phyloP scores from a whole-genome alignment of 2,113 vertebrate species.

The Sterrhoptilus dennistouni region DNA sequence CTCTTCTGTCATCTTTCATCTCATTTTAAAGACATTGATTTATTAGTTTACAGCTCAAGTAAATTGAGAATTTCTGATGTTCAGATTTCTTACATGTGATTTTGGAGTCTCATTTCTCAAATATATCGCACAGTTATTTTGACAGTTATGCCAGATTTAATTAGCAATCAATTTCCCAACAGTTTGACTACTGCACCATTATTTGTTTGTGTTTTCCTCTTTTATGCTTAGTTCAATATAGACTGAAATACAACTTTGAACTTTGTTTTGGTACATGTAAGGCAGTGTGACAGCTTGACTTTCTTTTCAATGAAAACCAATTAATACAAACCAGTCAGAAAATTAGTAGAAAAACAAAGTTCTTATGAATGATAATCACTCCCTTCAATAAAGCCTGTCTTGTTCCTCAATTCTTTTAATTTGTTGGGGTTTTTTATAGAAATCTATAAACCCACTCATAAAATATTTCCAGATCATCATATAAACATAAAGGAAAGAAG shows the following conservation, averaged over 20 bases:
- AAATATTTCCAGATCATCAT: neutral
- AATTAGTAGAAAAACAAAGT: neutral
- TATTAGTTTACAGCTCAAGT: neutral
- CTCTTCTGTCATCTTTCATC: conserved; percentile 16
- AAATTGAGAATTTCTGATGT: conserved; percentile 3
- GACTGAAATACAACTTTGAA: neutral
- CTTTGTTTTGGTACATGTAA: neutral
- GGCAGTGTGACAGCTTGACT: neutral
- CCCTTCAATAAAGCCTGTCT: neutral
- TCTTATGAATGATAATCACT: neutral
- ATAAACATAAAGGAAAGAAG: neutral
- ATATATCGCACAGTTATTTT: neutral
- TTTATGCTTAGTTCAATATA: neutral
- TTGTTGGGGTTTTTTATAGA: neutral
- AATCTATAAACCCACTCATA: neutral
- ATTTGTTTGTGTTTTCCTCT: neutral
- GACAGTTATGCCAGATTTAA: conserved; percentile 23
- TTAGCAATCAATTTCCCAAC: conserved; percentile 4
- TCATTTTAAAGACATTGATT: conserved; percentile 29
- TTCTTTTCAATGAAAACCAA: neutral
- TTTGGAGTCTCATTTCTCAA: conserved; percentile 29
- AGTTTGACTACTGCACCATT: neutral
- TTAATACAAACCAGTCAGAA: neutral
- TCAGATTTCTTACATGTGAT: conserved; percentile 7
- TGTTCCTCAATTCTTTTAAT: neutral